Conservation (phyloP, 2,113 vertebrate genomes). For the Cinclus cinclus region DNA sequence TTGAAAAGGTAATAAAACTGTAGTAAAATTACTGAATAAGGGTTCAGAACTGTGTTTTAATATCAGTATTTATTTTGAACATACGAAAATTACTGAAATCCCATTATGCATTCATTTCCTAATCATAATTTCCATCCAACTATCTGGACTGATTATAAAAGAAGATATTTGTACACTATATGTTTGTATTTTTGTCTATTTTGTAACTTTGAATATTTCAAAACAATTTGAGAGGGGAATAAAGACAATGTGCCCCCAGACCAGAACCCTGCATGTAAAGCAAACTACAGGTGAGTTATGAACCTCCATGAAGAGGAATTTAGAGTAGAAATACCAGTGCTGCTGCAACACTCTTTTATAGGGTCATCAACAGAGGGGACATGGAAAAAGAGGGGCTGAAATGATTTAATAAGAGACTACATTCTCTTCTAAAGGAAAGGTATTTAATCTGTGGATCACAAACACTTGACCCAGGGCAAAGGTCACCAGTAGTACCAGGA, state of each 20-base stretch:
- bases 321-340: background rate
- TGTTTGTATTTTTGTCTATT: background rate
- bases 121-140: background rate
- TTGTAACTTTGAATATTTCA: constrained; percentile 4
- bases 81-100: background rate
- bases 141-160: background rate
- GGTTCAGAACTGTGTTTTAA: background rate
- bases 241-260: background rate
- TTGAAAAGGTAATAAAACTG: background rate
- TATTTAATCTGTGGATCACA: background rate
- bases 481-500: background rate
- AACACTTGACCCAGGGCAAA: background rate
- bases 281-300: background rate
- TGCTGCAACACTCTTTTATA: background rate
- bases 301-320: background rate
- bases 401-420: background rate
- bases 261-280: background rate
- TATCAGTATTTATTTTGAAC: background rate
- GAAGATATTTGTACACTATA: background rate
- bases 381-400: background rate
- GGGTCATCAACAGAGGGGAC: background rate
- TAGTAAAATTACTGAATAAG: background rate
- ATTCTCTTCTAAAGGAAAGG: background rate
- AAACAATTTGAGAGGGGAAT: background rate
- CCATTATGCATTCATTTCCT: background rate